Evolutionary conservation across 1,140 invertebrate species (phyloP).

Genomic region (Saccostrea glomerata): DNA sequence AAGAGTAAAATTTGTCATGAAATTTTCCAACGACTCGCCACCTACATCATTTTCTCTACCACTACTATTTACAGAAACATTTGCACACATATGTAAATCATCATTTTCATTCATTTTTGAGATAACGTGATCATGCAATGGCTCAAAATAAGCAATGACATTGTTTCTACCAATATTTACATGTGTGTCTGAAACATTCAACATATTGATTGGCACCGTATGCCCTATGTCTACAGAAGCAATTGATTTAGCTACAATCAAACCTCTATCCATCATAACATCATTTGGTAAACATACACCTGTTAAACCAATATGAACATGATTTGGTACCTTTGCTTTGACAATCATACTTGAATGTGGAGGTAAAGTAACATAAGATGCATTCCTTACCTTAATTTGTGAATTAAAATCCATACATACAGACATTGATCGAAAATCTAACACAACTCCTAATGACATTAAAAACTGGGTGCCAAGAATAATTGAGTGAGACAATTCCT

Average conservation of each 20-base stretch:
- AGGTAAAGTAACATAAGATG: no score
- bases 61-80: neutral
- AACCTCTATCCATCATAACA: conserved; percentile 33
- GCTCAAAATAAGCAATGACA: no score
- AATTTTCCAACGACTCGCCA: neutral
- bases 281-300: neutral
- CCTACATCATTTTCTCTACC: neutral
- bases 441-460: conserved; percentile 13
- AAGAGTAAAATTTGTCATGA: conserved; percentile 16
- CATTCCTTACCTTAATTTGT: neutral
- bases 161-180: no score
- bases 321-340: no score
- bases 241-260: conserved; percentile 34
- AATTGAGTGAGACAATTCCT: neutral
- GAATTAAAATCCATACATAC: neutral
- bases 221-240: neutral
- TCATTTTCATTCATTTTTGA: neutral
- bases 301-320: neutral
- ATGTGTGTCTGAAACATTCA: neutral
- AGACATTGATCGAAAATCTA: conserved; percentile 34
- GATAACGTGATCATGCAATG: neutral
- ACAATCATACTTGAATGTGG: no score
- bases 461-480: conserved; percentile 39
- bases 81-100: conserved; percentile 14
- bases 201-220: conserved; percentile 1